phyloP scores from a whole-genome alignment of 2,113 vertebrate genomes.

The Felis chaus region DNA sequence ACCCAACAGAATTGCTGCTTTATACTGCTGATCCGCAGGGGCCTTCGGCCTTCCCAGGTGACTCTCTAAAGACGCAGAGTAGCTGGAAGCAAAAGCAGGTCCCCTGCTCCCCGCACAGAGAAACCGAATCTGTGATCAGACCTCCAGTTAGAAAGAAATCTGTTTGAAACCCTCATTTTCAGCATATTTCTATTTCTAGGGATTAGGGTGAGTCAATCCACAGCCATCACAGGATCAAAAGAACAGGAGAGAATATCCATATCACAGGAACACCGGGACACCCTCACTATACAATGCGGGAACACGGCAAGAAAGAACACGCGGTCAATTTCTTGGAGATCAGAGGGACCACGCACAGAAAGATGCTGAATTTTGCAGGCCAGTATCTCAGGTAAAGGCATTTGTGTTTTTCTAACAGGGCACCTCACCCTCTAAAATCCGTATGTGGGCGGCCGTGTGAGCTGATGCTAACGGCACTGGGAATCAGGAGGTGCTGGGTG shows the following conservation, averaged over 20 bases:
- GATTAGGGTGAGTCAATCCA: background rate
- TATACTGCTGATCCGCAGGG: background rate
- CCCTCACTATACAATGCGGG: background rate
- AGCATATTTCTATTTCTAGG: background rate
- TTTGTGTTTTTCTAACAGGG: background rate
- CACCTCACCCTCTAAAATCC: background rate
- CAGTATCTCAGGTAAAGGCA: background rate
- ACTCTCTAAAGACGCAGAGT: background rate
- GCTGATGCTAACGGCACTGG: background rate
- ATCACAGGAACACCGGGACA: background rate
- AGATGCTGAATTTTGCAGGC: background rate
- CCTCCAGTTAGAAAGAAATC: background rate
- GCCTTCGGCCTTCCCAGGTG: background rate
- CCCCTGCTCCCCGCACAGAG: too few relatives aligned
- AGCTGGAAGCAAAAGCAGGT: background rate
- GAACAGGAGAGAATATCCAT: background rate
- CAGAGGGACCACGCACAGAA: background rate
- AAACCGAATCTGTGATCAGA: background rate
- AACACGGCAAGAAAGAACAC: background rate
- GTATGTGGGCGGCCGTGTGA: rapidly evolving
- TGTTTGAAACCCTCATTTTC: background rate
- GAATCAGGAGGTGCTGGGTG: background rate
- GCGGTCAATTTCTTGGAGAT: too few relatives aligned
- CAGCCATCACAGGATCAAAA: rapidly evolving
- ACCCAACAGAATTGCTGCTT: background rate